A percentile compares a stretch with the other conserved stretches of the same genome.
Conservation (phyloP, 2,888 invertebrate genomes). For the Phyto melanocephala region DNA sequence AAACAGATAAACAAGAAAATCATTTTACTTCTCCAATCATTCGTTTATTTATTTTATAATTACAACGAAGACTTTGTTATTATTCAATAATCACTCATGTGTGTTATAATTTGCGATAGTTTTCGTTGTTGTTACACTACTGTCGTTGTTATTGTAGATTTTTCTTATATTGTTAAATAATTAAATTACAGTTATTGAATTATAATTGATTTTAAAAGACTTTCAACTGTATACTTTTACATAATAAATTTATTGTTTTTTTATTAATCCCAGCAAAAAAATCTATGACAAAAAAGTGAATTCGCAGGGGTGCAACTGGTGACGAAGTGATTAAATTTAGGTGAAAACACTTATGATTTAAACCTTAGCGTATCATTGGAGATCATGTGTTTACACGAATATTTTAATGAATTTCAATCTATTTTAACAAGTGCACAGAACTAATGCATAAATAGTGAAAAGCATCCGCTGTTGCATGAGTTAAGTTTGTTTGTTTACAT, state of each 20-base stretch:
- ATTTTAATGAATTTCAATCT: too few relatives aligned
- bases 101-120: constrained; percentile 38
- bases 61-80: constrained; percentile 10
- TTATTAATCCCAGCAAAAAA: too few relatives aligned
- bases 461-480: too few relatives aligned
- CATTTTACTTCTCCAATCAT: not conserved
- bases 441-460: too few relatives aligned
- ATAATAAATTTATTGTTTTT: not conserved
- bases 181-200: constrained; percentile 46
- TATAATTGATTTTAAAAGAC: constrained; percentile 6
- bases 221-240: not conserved
- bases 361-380: too few relatives aligned
- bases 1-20: not conserved
- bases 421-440: too few relatives aligned
- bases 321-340: too few relatives aligned
- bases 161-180: not conserved
- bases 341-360: too few relatives aligned
- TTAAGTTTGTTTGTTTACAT: too few relatives aligned
- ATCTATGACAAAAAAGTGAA: too few relatives aligned
- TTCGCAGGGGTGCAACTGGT: too few relatives aligned
- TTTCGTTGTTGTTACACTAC: not conserved
- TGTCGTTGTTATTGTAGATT: not conserved
- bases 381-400: too few relatives aligned
- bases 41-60: not conserved
- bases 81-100: constrained; percentile 23